Evolutionary conservation across 2,888 invertebrate genomes (phyloP).

Genomic region (Eutolmus rufibarbis): DNA sequence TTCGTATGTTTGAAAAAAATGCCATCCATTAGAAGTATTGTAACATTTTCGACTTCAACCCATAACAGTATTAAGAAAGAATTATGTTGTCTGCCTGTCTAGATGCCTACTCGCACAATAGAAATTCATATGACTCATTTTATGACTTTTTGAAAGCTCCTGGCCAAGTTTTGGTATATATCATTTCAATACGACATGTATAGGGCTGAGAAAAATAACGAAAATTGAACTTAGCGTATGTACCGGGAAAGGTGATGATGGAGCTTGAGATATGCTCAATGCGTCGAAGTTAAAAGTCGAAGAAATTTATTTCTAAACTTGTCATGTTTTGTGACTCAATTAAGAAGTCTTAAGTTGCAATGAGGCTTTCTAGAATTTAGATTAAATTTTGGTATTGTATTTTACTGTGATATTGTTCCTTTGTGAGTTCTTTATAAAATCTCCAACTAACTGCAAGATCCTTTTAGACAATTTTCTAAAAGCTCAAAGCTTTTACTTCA

Average conservation of each 20-base stretch:
- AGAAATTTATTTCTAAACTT: too few relatives aligned
- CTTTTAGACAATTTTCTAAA: too few relatives aligned
- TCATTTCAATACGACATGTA: neutral
- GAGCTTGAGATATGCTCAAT: neutral
- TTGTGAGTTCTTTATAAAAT: too few relatives aligned
- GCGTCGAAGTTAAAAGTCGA: neutral
- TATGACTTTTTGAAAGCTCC: neutral
- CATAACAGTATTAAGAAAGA: neutral
- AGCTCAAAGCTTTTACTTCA: too few relatives aligned
- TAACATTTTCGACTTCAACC: neutral
- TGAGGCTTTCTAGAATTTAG: neutral
- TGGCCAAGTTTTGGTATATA: neutral
- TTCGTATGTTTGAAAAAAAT: neutral
- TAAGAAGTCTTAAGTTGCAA: neutral
- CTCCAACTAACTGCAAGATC: too few relatives aligned
- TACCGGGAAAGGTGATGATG: neutral
- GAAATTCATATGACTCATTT: neutral
- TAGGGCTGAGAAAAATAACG: neutral
- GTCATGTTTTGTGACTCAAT: too few relatives aligned
- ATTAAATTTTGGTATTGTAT: too few relatives aligned
- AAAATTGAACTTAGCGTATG: neutral
- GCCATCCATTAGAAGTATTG: neutral
- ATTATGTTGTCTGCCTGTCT: neutral
- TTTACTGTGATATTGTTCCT: too few relatives aligned
- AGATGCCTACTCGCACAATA: neutral